phyloP scores from a whole-genome alignment of 1,140 invertebrate species.

The Ceratina australensis region DNA sequence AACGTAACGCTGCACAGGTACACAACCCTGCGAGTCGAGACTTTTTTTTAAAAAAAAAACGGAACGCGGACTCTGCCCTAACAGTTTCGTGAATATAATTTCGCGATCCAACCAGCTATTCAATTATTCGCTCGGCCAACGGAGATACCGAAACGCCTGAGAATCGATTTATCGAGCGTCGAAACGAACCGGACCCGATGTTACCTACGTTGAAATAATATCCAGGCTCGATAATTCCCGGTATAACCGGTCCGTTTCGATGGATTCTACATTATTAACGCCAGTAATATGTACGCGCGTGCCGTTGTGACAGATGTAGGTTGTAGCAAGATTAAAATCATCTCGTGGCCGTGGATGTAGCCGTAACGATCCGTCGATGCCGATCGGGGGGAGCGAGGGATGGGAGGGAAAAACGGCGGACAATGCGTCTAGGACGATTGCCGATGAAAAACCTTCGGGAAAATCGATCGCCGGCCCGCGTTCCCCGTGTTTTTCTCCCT shows the following conservation, averaged over 20 bases:
- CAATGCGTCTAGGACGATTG: conserved; percentile 29
- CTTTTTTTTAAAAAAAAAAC: background rate
- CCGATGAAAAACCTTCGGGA: conserved; percentile 40
- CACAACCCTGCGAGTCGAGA: background rate
- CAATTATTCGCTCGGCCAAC: conserved; percentile 29
- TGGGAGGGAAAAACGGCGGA: background rate
- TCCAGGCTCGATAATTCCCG: background rate
- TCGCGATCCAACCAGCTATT: background rate
- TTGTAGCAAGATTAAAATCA: conserved; percentile 14
- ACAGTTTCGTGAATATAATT: conserved; percentile 20
- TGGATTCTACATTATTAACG: conserved; percentile 5
- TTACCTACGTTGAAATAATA: conserved; percentile 19
- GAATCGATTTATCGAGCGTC: conserved; percentile 33
- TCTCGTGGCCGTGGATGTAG: no score
- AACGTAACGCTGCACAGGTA: background rate
- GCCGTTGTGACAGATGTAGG: conserved; percentile 10
- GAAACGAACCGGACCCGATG: background rate
- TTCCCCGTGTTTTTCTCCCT: conserved; percentile 12
- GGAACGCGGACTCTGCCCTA: background rate
- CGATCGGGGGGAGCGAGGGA: no score
- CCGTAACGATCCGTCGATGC: background rate
- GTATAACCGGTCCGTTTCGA: background rate
- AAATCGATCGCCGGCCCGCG: conserved; percentile 28
- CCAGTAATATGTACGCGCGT: background rate
- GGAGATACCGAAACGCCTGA: background rate